These are phyloP conservation scores for Leptobrachium ailaonicum DNA, from an alignment of 2,113 vertebrate species.

Conservation along the genomic window DNA sequence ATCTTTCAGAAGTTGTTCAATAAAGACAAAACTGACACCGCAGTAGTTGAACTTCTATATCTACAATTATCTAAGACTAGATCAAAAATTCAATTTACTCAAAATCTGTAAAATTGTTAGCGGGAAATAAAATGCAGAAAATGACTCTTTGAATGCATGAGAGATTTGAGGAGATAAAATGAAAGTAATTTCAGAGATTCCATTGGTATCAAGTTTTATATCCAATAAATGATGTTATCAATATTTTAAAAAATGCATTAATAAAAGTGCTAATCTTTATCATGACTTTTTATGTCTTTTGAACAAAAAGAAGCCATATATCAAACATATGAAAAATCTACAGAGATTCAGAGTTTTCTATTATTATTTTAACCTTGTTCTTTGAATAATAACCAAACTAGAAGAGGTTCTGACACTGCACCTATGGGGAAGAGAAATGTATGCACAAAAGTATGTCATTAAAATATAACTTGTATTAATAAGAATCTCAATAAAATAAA, in stretches of 20 bases:
- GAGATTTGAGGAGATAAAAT: constrained; percentile 1
- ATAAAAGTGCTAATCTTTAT: constrained; percentile 3
- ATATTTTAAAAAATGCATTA: not conserved
- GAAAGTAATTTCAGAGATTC: not conserved
- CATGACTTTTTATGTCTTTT: not conserved
- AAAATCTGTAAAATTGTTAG: not conserved
- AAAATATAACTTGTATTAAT: too few species aligned
- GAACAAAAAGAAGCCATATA: constrained; percentile 11
- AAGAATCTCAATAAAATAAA: too few species aligned
- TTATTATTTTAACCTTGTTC: not conserved
- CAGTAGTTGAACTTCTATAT: too few species aligned
- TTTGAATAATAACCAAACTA: not conserved
- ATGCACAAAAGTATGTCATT: too few species aligned
- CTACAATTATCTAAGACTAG: too few species aligned
- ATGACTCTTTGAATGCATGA: not conserved
- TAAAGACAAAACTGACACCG: too few species aligned
- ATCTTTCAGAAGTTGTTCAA: too few species aligned
- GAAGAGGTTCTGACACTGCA: too few species aligned
- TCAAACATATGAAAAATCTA: not conserved
- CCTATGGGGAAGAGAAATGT: too few species aligned
- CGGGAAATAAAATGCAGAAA: not conserved
- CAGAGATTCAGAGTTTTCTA: not conserved
- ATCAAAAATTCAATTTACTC: not conserved
- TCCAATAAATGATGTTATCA: constrained; percentile 1
- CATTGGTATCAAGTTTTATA: constrained; percentile 1